Percentiles rank a stretch among this genome's conserved stretches.
phyloP scores from a whole-genome alignment of 2,888 invertebrate species.

The Campaea margaritaria region DNA sequence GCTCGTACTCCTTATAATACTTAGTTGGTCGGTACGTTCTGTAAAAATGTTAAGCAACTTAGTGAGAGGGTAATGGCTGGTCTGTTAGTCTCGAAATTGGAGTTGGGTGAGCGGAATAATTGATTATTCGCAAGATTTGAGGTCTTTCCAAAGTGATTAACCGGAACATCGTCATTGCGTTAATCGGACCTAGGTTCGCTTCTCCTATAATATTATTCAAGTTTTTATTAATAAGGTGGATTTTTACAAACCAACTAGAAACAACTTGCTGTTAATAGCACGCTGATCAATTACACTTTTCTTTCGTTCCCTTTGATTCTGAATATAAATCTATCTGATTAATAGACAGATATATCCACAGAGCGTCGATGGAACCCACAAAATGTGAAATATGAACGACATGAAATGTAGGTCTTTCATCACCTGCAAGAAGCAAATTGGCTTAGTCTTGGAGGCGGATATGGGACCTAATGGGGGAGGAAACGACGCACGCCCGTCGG shows the following conservation, averaged over 20 bases:
- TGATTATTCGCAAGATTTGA: conserved; percentile 18
- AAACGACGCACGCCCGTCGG: conserved; percentile 19
- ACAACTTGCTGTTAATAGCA: no score
- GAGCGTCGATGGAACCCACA: background rate
- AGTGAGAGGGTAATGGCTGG: conserved; percentile 36
- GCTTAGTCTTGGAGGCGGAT: conserved; percentile 16
- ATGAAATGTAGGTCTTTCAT: background rate
- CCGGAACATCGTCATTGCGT: conserved; percentile 4
- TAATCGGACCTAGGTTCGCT: background rate
- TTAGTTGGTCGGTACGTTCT: conserved; percentile 25
- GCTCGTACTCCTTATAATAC: conserved; percentile 28
- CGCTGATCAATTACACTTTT: no score
- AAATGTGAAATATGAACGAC: background rate
- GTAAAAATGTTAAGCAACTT: conserved; percentile 38
- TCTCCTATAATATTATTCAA: no score
- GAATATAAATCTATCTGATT: no score
- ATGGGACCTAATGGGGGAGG: conserved; percentile 18
- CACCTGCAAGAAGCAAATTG: conserved; percentile 3
- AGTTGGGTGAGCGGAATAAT: conserved; percentile 32
- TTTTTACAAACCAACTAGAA: no score
- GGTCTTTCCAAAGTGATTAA: conserved; percentile 16
- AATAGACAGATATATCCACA: no score
- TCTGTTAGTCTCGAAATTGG: conserved; percentile 26
- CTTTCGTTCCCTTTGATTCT: no score
- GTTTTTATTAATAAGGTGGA: no score